phyloP scores from a whole-genome alignment of 2,797 vertebrate species.

The Pitangus sulphuratus region DNA sequence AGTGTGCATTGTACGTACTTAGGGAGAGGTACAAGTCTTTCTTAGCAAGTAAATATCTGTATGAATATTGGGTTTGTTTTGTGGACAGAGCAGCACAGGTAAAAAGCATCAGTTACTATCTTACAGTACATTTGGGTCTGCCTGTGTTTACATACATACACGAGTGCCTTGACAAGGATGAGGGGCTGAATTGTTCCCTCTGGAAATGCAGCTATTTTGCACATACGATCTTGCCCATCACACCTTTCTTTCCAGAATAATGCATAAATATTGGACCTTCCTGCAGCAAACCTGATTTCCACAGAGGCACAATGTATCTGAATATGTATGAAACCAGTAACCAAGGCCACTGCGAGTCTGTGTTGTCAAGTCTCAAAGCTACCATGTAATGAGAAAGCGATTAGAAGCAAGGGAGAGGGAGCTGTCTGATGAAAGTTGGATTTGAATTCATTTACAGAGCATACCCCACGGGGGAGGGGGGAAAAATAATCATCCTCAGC shows the following conservation, averaged over 20 bases:
- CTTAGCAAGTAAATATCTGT: background rate
- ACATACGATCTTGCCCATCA: background rate
- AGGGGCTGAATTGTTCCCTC: background rate
- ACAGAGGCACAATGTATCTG: background rate
- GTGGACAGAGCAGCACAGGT: background rate
- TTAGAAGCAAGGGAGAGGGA: constrained; percentile 38
- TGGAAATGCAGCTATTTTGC: background rate
- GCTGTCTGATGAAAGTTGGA: constrained; percentile 42
- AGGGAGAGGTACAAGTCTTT: background rate
- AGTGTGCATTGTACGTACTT: background rate
- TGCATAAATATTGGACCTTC: background rate
- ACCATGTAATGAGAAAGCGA: background rate
- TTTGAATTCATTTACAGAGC: constrained; percentile 57
- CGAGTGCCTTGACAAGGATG: background rate
- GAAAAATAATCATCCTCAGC: background rate
- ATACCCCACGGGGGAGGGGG: background rate
- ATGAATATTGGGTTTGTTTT: background rate
- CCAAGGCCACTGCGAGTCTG: constrained; percentile 33
- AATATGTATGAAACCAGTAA: constrained; percentile 56
- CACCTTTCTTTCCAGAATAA: background rate
- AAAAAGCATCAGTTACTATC: background rate
- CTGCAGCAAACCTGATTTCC: constrained; percentile 1
- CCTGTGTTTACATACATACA: rapidly evolving
- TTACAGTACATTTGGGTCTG: background rate
- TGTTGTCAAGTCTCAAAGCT: constrained; percentile 48